Evolutionary conservation across 2,113 vertebrate species (phyloP).

Genomic region (Bubo blakistoni): DNA sequence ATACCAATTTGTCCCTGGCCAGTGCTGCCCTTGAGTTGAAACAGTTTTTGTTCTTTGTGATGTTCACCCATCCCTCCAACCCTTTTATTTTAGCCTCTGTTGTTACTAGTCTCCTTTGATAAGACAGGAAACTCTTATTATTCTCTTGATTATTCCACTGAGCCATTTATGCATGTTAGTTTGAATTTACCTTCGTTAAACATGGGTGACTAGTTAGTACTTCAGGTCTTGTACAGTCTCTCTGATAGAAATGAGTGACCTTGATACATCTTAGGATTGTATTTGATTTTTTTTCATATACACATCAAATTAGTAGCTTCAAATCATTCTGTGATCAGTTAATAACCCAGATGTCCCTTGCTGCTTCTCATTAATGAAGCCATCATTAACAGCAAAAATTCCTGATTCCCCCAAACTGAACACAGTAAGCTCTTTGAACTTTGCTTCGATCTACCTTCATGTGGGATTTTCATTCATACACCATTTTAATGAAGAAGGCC

Average conservation of each 20-base stretch:
- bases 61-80: neutral
- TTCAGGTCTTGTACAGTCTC: neutral
- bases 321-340: neutral
- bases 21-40: neutral
- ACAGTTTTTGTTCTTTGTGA: neutral
- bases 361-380: neutral
- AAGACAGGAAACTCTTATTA: neutral
- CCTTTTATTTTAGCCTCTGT: neutral
- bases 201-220: neutral
- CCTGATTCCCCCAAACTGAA: neutral
- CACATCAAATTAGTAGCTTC: neutral
- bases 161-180: neutral
- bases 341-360: neutral
- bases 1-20: neutral
- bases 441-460: fast-evolving
- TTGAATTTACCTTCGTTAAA: neutral
- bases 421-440: neutral
- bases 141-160: neutral
- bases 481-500: neutral
- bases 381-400: neutral
- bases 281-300: neutral
- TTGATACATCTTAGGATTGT: neutral
- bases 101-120: neutral
- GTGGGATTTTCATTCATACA: neutral
- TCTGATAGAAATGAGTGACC: neutral